Evolutionary conservation across 1,140 invertebrate species (phyloP).

Genomic region (Cydia fagiglandana): DNA sequence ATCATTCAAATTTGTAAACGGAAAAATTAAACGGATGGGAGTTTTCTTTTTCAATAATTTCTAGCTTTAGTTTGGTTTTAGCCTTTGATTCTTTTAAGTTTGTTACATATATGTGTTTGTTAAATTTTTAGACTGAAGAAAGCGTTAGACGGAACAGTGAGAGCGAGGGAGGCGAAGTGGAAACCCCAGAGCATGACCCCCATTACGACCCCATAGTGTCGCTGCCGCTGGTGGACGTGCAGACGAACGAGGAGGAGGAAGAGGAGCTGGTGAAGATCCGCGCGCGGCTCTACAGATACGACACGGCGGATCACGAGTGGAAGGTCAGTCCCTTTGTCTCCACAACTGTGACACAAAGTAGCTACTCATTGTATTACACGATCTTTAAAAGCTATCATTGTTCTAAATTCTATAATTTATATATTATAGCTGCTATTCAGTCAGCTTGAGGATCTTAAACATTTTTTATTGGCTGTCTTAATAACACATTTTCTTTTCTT

Average conservation of each 20-base stretch:
- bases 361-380: neutral
- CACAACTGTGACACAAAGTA: neutral
- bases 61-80: neutral
- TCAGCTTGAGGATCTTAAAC: no score
- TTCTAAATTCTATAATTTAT: no score
- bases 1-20: slow-evolving; percentile 31
- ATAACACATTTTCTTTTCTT: no score
- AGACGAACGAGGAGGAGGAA: slow-evolving; percentile 90
- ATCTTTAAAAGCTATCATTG: no score
- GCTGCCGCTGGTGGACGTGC: slow-evolving; percentile 87
- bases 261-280: slow-evolving; percentile 86
- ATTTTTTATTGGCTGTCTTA: no score
- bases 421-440: no score
- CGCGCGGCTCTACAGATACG: slow-evolving; percentile 80
- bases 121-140: slow-evolving; percentile 57
- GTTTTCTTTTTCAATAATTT: slow-evolving; percentile 9
- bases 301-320: slow-evolving; percentile 79
- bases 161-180: slow-evolving; percentile 63
- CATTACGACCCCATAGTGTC: slow-evolving; percentile 88
- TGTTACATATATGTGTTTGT: neutral
- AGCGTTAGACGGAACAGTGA: slow-evolving; percentile 71
- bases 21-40: slow-evolving; percentile 22
- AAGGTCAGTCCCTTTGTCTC: slow-evolving; percentile 77
- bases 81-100: neutral
- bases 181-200: slow-evolving; percentile 81